phyloP scores from a whole-genome alignment of 2,888 invertebrate species.

The Xanthorhoe spadicearia region DNA sequence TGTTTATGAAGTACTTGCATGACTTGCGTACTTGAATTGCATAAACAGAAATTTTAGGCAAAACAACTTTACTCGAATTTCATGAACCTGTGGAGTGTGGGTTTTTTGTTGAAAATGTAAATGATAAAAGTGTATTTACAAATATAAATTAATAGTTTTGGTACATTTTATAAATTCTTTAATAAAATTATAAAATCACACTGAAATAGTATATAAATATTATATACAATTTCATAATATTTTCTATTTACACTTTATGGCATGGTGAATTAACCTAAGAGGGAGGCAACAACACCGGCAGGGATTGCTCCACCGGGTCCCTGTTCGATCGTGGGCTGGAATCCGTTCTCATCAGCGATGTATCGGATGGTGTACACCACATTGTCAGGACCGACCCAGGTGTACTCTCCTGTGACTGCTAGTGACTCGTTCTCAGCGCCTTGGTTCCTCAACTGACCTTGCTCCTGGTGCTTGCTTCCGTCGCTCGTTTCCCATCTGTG shows the following conservation, averaged over 20 bases:
- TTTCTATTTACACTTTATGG: slow-evolving; percentile 62
- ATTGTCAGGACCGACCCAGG: slow-evolving; percentile 85
- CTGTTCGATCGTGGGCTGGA: slow-evolving; percentile 77
- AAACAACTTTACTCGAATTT: too few species aligned
- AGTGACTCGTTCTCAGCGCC: slow-evolving; percentile 84
- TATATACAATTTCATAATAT: slow-evolving; percentile 68
- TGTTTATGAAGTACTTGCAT: too few species aligned
- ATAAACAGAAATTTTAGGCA: too few species aligned
- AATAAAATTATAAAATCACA: slow-evolving; percentile 29
- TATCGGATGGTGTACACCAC: slow-evolving; percentile 85
- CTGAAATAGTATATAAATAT: slow-evolving; percentile 75
- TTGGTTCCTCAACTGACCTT: slow-evolving; percentile 83
- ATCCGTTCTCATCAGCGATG: slow-evolving; percentile 83
- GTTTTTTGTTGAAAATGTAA: neutral
- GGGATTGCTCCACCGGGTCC: slow-evolving; percentile 71
- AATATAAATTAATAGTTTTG: neutral
- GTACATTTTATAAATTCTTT: neutral
- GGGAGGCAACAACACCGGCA: slow-evolving; percentile 67
- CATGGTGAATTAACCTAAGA: slow-evolving; percentile 61
- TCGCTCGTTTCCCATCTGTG: slow-evolving; percentile 84
- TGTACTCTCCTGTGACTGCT: slow-evolving; percentile 83
- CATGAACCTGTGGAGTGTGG: too few species aligned
- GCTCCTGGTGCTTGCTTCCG: slow-evolving; percentile 83
- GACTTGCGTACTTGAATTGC: too few species aligned
- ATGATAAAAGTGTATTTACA: neutral